Percentiles rank a stretch among this genome's conserved stretches.
Conservation (phyloP, 1,140 invertebrate species). For the Elymnias hypermnestra region DNA sequence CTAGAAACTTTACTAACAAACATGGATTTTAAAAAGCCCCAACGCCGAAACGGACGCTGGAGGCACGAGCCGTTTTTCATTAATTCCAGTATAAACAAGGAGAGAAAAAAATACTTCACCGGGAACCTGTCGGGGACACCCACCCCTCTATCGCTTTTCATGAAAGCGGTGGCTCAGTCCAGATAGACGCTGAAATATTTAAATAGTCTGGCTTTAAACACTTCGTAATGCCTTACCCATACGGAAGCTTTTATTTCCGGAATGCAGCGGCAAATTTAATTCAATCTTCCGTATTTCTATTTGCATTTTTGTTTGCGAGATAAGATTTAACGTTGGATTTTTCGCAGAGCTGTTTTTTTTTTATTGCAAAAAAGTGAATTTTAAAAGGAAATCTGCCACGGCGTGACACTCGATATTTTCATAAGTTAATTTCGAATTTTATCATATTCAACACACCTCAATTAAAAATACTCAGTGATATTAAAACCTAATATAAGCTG, state of each 20-base stretch:
- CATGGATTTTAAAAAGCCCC: too few species aligned
- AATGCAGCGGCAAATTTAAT: conserved; percentile 29
- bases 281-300: conserved; percentile 24
- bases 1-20: too few species aligned
- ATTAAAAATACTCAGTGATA: too few species aligned
- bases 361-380: too few species aligned
- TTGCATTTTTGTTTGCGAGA: conserved; percentile 8
- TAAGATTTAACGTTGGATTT: conserved; percentile 2
- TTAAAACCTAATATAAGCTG: too few species aligned
- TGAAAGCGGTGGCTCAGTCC: conserved; percentile 23
- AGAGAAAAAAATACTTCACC: conserved; percentile 29
- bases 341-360: too few species aligned
- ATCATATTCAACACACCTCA: too few species aligned
- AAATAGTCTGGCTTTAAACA: conserved; percentile 46
- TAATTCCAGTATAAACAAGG: conserved; percentile 43
- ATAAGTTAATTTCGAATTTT: too few species aligned
- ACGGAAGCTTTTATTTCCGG: conserved; percentile 12
- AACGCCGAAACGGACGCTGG: conserved; percentile 15
- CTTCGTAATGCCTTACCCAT: conserved; percentile 28
- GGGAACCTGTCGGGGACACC: conserved; percentile 32
- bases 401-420: too few species aligned
- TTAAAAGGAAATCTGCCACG: too few species aligned
- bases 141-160: conserved; percentile 41
- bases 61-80: conserved; percentile 34
- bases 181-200: conserved; percentile 51